Base-by-base conservation (phyloP, 2,888 invertebrate genomes). In the Heliconius charithonia region DNA sequence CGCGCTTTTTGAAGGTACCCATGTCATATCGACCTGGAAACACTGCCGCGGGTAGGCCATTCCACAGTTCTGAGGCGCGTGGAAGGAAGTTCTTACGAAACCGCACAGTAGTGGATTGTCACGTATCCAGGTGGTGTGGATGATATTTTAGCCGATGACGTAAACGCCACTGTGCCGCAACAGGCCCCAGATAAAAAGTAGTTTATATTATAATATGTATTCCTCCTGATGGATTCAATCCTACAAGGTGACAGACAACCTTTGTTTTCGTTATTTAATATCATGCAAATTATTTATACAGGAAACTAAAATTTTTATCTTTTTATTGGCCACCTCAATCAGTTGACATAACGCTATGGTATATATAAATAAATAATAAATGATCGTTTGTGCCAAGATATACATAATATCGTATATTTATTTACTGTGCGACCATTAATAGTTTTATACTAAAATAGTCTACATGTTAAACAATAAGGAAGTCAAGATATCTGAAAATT, bases 361-460 rank as follows among this genome's bases (percentile, higher is more conserved):
- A 9, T 9, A 32, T n/a, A 51, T 27, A 45, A 4, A 69, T 69
- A 45, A 19, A 10, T 51, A 70, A 45, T 29, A 51, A 25, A 27
- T 29, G 27, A 22, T 29, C 27, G 22, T 71, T 70, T 70, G 51
- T 71, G 71, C 71, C 12, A 32, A 71, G 22, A 29, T 71, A 29
- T 22, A 29, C 71, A 56, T 71, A 56, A 29, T 29, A n/a, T 29
- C 2, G 71, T 67, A 27, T 66, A 32, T 66, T 66, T 63, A 27
- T 29, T 27, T 63, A 27, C 3, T 63, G 3, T 37, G 10, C 10
- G 22, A 29, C 19, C 22, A 22, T 19, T 22, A 10, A 22, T 32
- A 16, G 7, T 19, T 19, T 22, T 16, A 22, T n/a, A 2, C n/a
- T 67, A n/a, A 37, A n/a, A 12, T 37, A 41, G 37, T 37, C n/a